Evolutionary conservation across 2,113 vertebrate species (phyloP), one percentile per base, ranked within the genome.

Genomic region (Alectura lathami): DNA sequence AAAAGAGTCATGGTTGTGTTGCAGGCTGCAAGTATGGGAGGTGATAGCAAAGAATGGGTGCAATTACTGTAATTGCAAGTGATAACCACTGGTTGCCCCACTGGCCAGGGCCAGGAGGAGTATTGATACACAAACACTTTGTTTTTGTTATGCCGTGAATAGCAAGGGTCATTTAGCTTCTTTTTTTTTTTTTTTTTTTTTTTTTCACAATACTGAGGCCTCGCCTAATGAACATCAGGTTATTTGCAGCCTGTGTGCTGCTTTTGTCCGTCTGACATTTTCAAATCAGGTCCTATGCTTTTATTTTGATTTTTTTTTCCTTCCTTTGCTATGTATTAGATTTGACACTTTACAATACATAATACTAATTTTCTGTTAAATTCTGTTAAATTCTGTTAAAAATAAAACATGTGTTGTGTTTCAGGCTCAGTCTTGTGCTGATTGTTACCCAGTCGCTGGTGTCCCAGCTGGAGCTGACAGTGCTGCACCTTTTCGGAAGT

Each of bases 1-100:
- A 94, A 96, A 97, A 90, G 54, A 90, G 91, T 91, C 79, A 56
- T 18, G 76, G 91, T 53, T 88, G 81, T 60, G 68, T 67, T 84
- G 74, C 69, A 56, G 85, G 48, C 84, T 90, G 47, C 59, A 85
- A 84, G 92, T 30, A 74, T 9, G 29, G 69, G 86, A 93, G 91
- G 94, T 51, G 51, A 43, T 42, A 91, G 73, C 60, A 75, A 67
- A 60, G 78, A 74, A 47, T 30, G 64, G 77, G 74, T 47, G 79
- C 38, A 92, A 24, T 87, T 72, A 86, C 59, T 74, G 72, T 18
- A 68, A 66, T 30, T 63, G 67, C 34, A 66, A 77, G 56, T 79
- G 76, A 69, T 66, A 77, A 59, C 30, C 6, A 2, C 54, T 62
- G 27, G 67, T 70, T 70, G 38, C 48, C 11, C 11, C 67, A 4